Evolutionary conservation across 2,888 invertebrate species (phyloP), one percentile per base, ranked within the genome.

Genomic region (Caenorhabditis plicata): DNA sequence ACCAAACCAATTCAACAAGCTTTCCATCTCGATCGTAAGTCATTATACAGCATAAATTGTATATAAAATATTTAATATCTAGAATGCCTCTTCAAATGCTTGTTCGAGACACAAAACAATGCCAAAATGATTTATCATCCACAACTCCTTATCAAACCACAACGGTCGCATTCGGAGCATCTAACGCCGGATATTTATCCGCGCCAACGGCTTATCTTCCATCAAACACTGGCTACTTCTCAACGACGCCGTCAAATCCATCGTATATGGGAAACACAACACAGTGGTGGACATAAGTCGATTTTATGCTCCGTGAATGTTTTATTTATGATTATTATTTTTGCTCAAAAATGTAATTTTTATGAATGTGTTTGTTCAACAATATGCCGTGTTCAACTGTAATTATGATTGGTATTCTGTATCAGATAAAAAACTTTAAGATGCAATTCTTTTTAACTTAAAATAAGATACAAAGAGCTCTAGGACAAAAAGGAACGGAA

Each of bases 71-170:
- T 11, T 15, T 4, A 2, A 15, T 17, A 51, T 54, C 27, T 46
- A 53, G 68, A 42, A 68, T 64, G 64, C 61, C 57, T 2, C 57
- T 67, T 13, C 64, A 60, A 29, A 66, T 69, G 58, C 32, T 64
- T 3, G 66, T 69, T 3, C 62, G 64, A 26, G 65, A 58, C 13
- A 22, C 39, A 4, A 42, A 42, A 29, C 31, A 27, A 20, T 55
- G 54, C 47, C 46, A 48, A 40, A 9, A 47, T 5, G 53, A 49
- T 20, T 15, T 45, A 3, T 45, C 39, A n/a, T 36, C 54, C 15
- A 25, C 53, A 25, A 32, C 44, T 3, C 43, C 61, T 3, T 55
- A 41, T 32, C 50, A 49, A 36, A 55, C 50, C 5, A 53, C 60
- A 4, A 51, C 50, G 17, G 61, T 46, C 27, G 60, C 68, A 7